Evolutionary conservation across 2,113 vertebrate genomes (phyloP).

Genomic region (Clarias magur): DNA sequence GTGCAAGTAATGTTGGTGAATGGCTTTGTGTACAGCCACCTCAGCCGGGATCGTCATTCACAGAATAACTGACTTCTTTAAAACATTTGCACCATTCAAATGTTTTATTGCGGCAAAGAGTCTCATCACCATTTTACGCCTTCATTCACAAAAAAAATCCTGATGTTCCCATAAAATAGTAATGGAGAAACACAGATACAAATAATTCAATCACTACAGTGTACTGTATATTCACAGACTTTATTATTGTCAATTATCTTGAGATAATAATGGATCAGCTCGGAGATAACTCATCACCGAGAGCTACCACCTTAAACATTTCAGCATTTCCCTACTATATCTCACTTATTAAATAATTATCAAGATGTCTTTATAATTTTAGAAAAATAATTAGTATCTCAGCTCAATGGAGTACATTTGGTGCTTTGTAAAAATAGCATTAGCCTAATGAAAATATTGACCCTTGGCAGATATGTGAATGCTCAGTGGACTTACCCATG

Average conservation of each 20-base stretch:
- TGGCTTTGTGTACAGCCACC: too few relatives aligned
- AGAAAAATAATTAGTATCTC: background rate
- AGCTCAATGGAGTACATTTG: background rate
- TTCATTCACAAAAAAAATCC: background rate
- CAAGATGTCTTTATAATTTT: background rate
- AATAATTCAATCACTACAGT: background rate
- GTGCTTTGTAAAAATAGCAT: background rate
- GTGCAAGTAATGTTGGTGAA: too few relatives aligned
- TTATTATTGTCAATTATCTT: background rate
- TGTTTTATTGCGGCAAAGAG: too few relatives aligned
- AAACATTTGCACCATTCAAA: too few relatives aligned
- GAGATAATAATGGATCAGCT: background rate
- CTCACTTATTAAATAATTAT: background rate
- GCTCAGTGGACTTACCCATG: background rate
- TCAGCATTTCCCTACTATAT: background rate
- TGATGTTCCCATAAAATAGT: background rate
- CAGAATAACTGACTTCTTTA: too few relatives aligned
- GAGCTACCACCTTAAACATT: background rate
- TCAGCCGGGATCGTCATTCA: too few relatives aligned
- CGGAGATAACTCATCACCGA: background rate
- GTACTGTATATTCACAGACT: background rate
- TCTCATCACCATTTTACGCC: too few relatives aligned
- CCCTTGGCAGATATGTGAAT: background rate
- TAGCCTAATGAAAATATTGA: background rate
- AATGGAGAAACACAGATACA: background rate